Evolutionary conservation across 2,888 invertebrate genomes (phyloP), one percentile per base, ranked within the genome.

Genomic region (Prenolepis imparis): DNA sequence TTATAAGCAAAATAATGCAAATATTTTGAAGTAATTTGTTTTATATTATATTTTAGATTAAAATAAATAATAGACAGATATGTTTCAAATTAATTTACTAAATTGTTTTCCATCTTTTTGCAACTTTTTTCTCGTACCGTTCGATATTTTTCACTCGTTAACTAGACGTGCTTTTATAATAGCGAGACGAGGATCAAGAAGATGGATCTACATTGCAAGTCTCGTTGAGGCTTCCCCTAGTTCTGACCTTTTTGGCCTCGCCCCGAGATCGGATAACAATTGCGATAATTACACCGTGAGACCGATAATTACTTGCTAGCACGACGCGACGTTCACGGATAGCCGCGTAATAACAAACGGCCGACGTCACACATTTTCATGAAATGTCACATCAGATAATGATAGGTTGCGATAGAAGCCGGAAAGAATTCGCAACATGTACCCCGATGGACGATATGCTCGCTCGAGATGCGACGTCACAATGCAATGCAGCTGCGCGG

Each of bases 241-340:
- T 77, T 82, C 82, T 85, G 87, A 89, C 90, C 91, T 80, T 72
- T 67, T 80, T 87, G 84, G 86, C 88, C 87, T 86, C 85, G 84
- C 84, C 87, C 82, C 73, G 63, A 64, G 84, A 84, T 78, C 83
- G 89, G 93, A 93, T 93, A 93, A 93, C 91, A 90, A 93, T 93
- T 93, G 90, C 90, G 91, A 93, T 93, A 93, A 93, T 94, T 93
- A 91, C 89, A 90, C 90, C 92, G 91, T 91, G 92, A 90, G 92
- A 92, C 92, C 90, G 91, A 91, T 91, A 92, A 93, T 93, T 93
- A 92, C 89, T 88, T 81, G 86, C 87, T 83, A 87, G 86, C 86
- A 85, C 82, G 87, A 82, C 80, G 87, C 82, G 80, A 67, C 81
- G 77, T 72, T 72, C 82, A 84, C 78, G 78, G 83, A 83, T 61